phyloP scores from a whole-genome alignment of 2,113 vertebrate species.

The Tupaia chinensis region DNA sequence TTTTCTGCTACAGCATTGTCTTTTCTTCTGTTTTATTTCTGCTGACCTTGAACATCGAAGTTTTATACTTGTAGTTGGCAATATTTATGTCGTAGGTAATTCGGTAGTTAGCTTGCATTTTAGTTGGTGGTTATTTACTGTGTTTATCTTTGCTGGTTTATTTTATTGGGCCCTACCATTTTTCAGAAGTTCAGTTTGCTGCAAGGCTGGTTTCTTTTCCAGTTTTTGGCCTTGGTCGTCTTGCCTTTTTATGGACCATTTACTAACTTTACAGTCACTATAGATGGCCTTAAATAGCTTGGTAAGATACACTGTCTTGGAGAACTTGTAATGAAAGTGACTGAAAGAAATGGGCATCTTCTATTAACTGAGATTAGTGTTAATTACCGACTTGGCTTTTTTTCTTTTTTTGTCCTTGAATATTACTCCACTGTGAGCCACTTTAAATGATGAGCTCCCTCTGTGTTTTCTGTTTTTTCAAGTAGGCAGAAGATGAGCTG shows the following conservation, averaged over 20 bases:
- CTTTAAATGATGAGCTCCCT: neutral
- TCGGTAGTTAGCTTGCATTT: conserved; percentile 54
- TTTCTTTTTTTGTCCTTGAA: conserved; percentile 10
- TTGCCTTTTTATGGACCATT: conserved; percentile 45
- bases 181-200: conserved; percentile 60
- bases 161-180: conserved; percentile 17
- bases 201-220: conserved; percentile 48
- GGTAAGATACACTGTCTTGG: conserved; percentile 12
- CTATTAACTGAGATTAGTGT: conserved; percentile 38
- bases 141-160: conserved; percentile 56
- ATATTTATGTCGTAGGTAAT: conserved; percentile 62
- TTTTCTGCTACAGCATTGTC: neutral
- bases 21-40: neutral
- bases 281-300: conserved; percentile 51
- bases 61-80: conserved; percentile 38
- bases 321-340: conserved; percentile 51
- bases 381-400: conserved; percentile 42
- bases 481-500: neutral
- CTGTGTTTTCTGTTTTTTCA: conserved; percentile 46
- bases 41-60: neutral
- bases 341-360: conserved; percentile 23
- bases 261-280: conserved; percentile 56
- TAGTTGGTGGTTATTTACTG: conserved; percentile 48
- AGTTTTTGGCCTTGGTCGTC: conserved; percentile 29
- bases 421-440: neutral